Conservation (phyloP, 2,113 vertebrate genomes). For the Bubo bubo region DNA sequence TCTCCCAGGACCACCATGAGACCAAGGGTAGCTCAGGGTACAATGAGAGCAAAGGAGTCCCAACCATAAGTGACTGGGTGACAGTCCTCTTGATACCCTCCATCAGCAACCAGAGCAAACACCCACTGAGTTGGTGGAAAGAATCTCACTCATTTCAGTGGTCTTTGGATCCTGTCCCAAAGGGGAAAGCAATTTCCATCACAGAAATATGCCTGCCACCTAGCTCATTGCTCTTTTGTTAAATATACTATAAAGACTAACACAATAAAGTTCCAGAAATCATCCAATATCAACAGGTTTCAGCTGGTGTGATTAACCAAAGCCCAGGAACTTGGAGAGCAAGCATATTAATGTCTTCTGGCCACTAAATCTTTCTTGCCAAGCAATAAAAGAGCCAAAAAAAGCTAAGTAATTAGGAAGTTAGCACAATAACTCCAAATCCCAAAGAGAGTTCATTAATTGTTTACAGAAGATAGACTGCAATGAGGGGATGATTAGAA, state of each 20-base stretch:
- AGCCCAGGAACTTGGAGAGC: slow-evolving; percentile 33
- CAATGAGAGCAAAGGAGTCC: not conserved
- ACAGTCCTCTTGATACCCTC: not conserved
- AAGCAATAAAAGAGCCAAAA: slow-evolving; percentile 34
- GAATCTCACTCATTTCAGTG: not conserved
- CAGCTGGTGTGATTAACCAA: slow-evolving; percentile 40
- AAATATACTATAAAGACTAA: not conserved
- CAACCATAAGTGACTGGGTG: not conserved
- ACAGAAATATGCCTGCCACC: slow-evolving; percentile 6
- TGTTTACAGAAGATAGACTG: slow-evolving; percentile 52
- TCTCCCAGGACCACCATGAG: not conserved
- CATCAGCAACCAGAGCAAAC: not conserved
- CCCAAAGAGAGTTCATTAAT: slow-evolving; percentile 23
- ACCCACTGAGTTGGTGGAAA: not conserved
- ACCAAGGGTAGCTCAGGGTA: not conserved
- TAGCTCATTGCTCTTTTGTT: slow-evolving; percentile 14
- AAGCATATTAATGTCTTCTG: slow-evolving; percentile 38
- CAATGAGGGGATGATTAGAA: slow-evolving; percentile 34
- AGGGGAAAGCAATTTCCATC: not conserved
- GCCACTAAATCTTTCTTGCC: slow-evolving; percentile 51
- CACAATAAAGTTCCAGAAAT: slow-evolving; percentile 22
- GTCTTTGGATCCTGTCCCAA: slow-evolving; percentile 16
- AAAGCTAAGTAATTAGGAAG: slow-evolving; percentile 48
- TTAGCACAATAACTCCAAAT: slow-evolving; percentile 41
- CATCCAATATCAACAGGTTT: slow-evolving; percentile 62